These are phyloP conservation scores for Seladonia tumulorum DNA, from an alignment of 2,888 invertebrate genomes.

Conservation along the genomic window DNA sequence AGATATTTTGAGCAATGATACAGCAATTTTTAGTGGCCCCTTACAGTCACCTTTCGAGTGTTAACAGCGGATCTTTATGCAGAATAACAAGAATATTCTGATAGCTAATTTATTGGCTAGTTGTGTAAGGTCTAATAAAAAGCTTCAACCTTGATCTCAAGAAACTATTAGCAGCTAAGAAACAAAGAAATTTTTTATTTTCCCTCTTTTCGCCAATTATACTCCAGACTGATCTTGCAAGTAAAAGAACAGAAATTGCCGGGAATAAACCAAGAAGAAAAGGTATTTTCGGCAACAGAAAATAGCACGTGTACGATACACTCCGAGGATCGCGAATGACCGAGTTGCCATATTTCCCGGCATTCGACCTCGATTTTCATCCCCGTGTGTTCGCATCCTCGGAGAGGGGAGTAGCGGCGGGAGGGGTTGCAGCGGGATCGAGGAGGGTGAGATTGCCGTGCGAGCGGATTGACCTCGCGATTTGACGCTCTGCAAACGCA, in stretches of 20 bases:
- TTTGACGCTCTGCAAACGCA: constrained; percentile 78
- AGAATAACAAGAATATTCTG: too few relatives aligned
- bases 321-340: constrained; percentile 51
- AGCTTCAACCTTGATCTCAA: too few relatives aligned
- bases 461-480: constrained; percentile 74
- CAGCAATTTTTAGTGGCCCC: too few relatives aligned
- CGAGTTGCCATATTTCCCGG: constrained; percentile 60
- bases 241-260: neutral
- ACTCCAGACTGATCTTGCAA: neutral
- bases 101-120: too few relatives aligned
- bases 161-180: too few relatives aligned
- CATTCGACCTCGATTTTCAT: constrained; percentile 71
- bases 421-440: constrained; percentile 31
- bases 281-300: constrained; percentile 47
- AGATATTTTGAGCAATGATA: too few relatives aligned
- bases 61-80: too few relatives aligned
- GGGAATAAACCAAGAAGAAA: constrained; percentile 24
- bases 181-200: neutral
- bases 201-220: too few relatives aligned
- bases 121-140: too few relatives aligned
- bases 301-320: constrained; percentile 67
- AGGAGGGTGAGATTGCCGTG: constrained; percentile 66
- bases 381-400: constrained; percentile 38
- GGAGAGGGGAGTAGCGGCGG: neutral
- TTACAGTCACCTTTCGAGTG: too few relatives aligned